These are phyloP conservation scores for Tetranychus urticae DNA, from an alignment of 1,140 invertebrate genomes.

Conservation along the genomic window DNA sequence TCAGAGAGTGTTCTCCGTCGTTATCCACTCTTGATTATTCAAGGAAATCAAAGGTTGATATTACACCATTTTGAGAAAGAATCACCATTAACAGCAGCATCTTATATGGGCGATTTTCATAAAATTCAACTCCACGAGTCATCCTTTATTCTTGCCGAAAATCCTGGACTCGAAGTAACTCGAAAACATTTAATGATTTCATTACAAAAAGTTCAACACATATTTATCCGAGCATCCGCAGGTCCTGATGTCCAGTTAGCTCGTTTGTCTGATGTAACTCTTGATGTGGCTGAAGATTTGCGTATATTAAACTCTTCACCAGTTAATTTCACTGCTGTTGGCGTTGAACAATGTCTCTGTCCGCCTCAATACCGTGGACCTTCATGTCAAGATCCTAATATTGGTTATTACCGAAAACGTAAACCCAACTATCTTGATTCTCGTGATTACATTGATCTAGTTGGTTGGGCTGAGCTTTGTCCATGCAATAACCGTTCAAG, in stretches of 20 bases:
- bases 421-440: constrained; percentile 26
- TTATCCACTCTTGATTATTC: constrained; percentile 58
- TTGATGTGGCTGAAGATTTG: constrained; percentile 52
- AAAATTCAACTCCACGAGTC: constrained; percentile 37
- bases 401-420: constrained; percentile 53
- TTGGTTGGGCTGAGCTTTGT: constrained; percentile 55
- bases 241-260: constrained; percentile 19
- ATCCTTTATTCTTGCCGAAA: constrained; percentile 35
- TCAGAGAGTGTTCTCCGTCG: constrained; percentile 31
- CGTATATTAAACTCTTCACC: constrained; percentile 30
- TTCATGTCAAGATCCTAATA: constrained; percentile 62
- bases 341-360: constrained; percentile 62
- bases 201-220: constrained; percentile 55
- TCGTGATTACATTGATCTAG: constrained; percentile 38
- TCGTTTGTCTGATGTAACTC: constrained; percentile 44
- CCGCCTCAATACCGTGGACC: constrained; percentile 46
- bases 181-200: constrained; percentile 61
- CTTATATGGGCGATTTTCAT: constrained; percentile 21
- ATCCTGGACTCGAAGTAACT: constrained; percentile 33
- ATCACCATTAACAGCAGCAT: constrained; percentile 14
- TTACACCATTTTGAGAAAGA: constrained; percentile 41
- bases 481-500: constrained; percentile 27
- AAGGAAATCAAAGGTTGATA: constrained; percentile 47
- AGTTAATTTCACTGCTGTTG: constrained; percentile 26
- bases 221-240: constrained; percentile 48